Conservation (phyloP, 1,140 invertebrate genomes). For the Bombus waltoni region DNA sequence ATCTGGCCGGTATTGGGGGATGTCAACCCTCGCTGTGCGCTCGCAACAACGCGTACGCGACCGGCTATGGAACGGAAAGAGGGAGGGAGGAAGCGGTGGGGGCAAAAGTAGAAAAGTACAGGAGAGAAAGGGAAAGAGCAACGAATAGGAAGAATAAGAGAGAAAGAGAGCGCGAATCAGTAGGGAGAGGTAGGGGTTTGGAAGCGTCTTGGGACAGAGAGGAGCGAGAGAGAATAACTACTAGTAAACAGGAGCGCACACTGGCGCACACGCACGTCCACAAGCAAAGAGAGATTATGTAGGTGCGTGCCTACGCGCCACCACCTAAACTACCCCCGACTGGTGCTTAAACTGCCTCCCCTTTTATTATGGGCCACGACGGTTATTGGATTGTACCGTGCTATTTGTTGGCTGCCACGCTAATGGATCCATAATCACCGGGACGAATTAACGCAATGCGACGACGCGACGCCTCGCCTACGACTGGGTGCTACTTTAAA, state of each 20-base stretch:
- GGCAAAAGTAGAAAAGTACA: background rate
- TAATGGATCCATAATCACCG: constrained; percentile 82
- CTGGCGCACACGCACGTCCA: too few species aligned
- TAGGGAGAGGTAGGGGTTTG: background rate
- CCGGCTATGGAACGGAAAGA: background rate
- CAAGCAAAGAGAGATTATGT: background rate
- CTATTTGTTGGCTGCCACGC: constrained; percentile 79
- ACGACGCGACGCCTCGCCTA: constrained; percentile 57
- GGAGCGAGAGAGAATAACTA: constrained; percentile 1
- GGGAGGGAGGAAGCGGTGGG: background rate
- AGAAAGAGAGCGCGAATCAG: background rate
- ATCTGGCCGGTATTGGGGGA: constrained; percentile 65
- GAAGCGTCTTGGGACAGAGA: background rate
- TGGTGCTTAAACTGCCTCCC: constrained; percentile 77
- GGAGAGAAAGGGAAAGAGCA: too few species aligned
- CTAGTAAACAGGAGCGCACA: constrained; percentile 21
- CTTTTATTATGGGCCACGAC: constrained; percentile 77
- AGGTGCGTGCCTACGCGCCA: constrained; percentile 28
- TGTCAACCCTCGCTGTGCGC: constrained; percentile 38
- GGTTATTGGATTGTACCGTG: constrained; percentile 80
- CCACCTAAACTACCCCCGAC: constrained; percentile 77
- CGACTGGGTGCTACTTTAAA: constrained; percentile 56
- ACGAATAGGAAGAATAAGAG: background rate
- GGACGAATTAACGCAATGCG: constrained; percentile 73
- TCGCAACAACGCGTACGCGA: constrained; percentile 10